Conservation (phyloP, 2,888 invertebrate species). For the Eupithecia subumbrata region DNA sequence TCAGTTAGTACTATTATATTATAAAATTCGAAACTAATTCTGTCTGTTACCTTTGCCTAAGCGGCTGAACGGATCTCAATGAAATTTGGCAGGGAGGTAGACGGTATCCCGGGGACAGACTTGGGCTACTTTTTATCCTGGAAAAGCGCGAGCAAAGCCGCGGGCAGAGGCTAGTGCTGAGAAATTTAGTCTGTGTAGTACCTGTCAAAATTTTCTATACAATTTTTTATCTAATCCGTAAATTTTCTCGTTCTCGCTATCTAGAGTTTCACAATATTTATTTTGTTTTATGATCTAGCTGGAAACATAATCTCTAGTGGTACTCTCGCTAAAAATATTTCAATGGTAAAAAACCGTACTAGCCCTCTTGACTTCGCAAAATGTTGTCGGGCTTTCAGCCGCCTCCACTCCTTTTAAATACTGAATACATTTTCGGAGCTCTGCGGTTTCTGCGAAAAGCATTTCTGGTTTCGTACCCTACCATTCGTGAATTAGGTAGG, state of each 20-base stretch:
- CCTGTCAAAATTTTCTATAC: neutral
- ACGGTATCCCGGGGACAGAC: no score
- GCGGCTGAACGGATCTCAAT: no score
- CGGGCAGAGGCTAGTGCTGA: neutral
- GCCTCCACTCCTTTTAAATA: conserved; percentile 59
- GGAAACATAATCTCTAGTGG: conserved; percentile 2
- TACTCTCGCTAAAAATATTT: conserved; percentile 16
- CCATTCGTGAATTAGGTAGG: conserved; percentile 47
- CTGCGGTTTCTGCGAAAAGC: conserved; percentile 64
- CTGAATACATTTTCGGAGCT: conserved; percentile 70
- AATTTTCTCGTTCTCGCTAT: neutral
- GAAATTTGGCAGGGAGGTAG: no score
- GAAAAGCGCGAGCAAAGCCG: no score
- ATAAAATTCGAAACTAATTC: no score
- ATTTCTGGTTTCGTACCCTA: conserved; percentile 59
- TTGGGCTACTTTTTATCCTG: no score
- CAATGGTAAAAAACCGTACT: conserved; percentile 56
- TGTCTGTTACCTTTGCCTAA: no score
- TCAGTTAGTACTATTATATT: no score
- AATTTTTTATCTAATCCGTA: neutral
- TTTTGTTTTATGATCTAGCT: conserved; percentile 4
- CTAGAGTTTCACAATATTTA: neutral
- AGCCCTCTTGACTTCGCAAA: conserved; percentile 59
- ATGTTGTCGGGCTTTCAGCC: conserved; percentile 65
- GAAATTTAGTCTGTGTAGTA: neutral